Conservation (phyloP, 2,113 vertebrate species). For the Cygnus atratus region DNA sequence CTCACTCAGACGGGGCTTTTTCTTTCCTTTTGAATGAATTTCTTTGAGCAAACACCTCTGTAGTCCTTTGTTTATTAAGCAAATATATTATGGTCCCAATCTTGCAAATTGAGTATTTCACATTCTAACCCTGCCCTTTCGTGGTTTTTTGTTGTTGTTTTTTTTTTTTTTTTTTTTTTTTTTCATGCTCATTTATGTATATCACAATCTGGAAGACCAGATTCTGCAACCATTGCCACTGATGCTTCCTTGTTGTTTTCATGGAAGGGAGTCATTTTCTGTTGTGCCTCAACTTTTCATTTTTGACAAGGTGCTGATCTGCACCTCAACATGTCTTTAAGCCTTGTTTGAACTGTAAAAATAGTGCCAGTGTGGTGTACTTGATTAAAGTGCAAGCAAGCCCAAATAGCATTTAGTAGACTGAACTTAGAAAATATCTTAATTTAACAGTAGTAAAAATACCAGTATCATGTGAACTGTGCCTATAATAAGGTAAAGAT, state of each 20-base stretch:
- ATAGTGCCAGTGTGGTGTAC: neutral
- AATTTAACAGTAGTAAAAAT: neutral
- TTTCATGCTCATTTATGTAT: neutral
- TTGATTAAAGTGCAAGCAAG: neutral
- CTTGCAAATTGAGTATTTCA: neutral
- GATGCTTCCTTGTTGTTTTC: neutral
- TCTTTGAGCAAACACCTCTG: neutral
- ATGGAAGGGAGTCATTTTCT: neutral
- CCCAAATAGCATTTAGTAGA: neutral
- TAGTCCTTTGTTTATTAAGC: neutral
- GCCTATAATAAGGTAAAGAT: neutral
- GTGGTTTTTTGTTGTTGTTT: accelerated
- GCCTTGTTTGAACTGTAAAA: neutral
- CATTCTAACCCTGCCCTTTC: neutral
- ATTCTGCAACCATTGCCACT: neutral
- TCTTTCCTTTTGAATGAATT: neutral
- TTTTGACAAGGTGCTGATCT: neutral
- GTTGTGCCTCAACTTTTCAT: neutral
- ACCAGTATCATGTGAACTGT: neutral
- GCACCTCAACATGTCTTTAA: neutral
- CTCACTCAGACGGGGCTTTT: neutral
- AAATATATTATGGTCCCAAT: neutral
- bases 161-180: neutral
- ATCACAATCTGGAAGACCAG: neutral
- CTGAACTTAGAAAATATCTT: neutral